Evolutionary conservation across 2,113 vertebrate genomes (phyloP).

Genomic region (Thermophis baileyi): DNA sequence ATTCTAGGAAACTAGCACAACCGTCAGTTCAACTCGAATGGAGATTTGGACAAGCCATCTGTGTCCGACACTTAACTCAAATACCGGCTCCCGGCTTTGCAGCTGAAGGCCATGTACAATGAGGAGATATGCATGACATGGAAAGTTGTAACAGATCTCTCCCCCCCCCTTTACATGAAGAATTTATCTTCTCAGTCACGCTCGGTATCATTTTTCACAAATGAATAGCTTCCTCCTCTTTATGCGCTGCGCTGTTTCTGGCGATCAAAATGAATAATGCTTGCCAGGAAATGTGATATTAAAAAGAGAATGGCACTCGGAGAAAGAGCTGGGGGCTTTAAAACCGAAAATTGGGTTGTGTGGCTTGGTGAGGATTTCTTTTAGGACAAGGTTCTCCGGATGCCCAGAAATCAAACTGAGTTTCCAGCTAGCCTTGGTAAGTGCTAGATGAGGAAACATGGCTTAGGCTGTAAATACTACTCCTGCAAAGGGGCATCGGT

Average conservation of each 20-base stretch:
- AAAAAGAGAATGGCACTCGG: neutral
- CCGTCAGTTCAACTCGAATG: conserved; percentile 40
- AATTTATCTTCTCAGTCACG: conserved; percentile 62
- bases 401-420: neutral
- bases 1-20: conserved; percentile 43
- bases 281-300: conserved; percentile 40
- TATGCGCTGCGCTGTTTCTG: conserved; percentile 43
- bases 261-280: conserved; percentile 62
- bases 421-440: neutral
- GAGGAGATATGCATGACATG: conserved; percentile 46
- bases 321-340: neutral
- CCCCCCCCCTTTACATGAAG: conserved; percentile 4
- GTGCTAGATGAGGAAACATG: neutral
- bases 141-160: conserved; percentile 48
- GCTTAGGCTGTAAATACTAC: neutral
- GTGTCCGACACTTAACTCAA: conserved; percentile 33
- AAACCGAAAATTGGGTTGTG: no score
- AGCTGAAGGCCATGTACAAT: conserved; percentile 52
- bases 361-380: conserved; percentile 54
- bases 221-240: conserved; percentile 52
- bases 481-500: neutral
- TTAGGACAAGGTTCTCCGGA: conserved; percentile 29
- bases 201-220: conserved; percentile 62
- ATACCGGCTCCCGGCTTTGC: conserved; percentile 38
- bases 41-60: conserved; percentile 53